Conservation (phyloP, 2,113 vertebrate species). For the Pedionomus torquatus region DNA sequence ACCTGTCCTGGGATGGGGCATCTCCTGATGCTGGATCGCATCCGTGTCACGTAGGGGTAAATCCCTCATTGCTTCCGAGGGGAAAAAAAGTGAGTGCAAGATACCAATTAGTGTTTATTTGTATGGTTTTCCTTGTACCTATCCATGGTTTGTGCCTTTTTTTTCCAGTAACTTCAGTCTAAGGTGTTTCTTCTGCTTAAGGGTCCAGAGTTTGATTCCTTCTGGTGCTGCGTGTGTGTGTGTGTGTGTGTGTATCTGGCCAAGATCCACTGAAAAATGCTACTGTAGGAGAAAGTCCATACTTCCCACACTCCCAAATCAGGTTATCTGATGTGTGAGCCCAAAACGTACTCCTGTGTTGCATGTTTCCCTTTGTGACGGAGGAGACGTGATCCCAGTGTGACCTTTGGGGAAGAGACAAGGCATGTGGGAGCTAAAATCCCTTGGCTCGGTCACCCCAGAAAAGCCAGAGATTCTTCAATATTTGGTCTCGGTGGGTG, state of each 20-base stretch:
- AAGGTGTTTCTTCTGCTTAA: neutral
- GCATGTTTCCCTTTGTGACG: neutral
- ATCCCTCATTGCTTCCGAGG: neutral
- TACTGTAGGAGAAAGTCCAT: neutral
- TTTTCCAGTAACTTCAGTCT: neutral
- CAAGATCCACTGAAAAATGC: neutral
- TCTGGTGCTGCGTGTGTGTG: neutral
- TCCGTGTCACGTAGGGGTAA: neutral
- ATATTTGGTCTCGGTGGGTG: neutral
- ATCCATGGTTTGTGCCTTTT: neutral
- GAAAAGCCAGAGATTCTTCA: neutral
- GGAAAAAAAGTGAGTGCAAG: neutral
- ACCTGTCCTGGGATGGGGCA: neutral
- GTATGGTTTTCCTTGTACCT: neutral
- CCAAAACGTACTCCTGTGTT: neutral
- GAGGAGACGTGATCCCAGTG: neutral
- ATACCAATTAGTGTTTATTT: neutral
- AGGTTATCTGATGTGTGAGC: neutral
- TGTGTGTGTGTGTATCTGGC: neutral
- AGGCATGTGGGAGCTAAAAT: neutral
- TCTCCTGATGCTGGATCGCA: neutral
- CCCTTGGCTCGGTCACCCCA: neutral
- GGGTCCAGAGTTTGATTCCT: neutral
- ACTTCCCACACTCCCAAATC: neutral
- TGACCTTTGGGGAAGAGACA: neutral